Evolutionary conservation across 2,888 invertebrate species (phyloP), one percentile per base, ranked within the genome.

Genomic region (Tetragnatha montana): DNA sequence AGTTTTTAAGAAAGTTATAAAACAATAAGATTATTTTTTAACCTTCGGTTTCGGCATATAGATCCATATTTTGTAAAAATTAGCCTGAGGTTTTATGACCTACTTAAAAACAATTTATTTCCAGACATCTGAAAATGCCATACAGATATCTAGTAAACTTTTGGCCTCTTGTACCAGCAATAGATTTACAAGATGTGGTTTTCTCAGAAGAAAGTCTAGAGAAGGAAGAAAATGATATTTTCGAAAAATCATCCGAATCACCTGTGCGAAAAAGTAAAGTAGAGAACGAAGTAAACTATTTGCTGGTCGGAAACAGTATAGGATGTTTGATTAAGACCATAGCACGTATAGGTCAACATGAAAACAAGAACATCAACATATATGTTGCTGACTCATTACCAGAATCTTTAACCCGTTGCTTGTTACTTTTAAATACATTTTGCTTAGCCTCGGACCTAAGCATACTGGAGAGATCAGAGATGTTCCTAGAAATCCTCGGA

Each of bases 401-500:
- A 12, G 89, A 89, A 51, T 81, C 81, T 71, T 47, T 85, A 17
- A 14, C 47, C 17, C 70, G 89, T 21, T 14, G 19, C n/a, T 71
- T 84, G 47, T 49, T 89, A 21, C 85, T 89, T 75, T 49, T 85
- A 22, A 81, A 84, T 47, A 76, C 85, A 35, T 76, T 85, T 19
- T 60, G n/a, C 6, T 70, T 81, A 47, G 69, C 22, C 21, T 49
- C 51, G 0, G n/a, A 60, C 10, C 74, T 49, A 19, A 81, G 89
- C 47, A 51, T 89, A 10, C 22, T 80, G 14, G 89, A 89, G 22
- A 85, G 68, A 60, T 49, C 89, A 2, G 89, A 89, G 71, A 81
- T 81, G 10, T 89, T 89, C 60, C 70, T 89, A 7, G 89, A 89
- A 60, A 89, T 89, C 21, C 49, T 89, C 8, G 89, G 89, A n/a